Evolutionary conservation across 1,140 invertebrate species (phyloP), one percentile per base, ranked within the genome.

Genomic region (Hyles euphorbiae): DNA sequence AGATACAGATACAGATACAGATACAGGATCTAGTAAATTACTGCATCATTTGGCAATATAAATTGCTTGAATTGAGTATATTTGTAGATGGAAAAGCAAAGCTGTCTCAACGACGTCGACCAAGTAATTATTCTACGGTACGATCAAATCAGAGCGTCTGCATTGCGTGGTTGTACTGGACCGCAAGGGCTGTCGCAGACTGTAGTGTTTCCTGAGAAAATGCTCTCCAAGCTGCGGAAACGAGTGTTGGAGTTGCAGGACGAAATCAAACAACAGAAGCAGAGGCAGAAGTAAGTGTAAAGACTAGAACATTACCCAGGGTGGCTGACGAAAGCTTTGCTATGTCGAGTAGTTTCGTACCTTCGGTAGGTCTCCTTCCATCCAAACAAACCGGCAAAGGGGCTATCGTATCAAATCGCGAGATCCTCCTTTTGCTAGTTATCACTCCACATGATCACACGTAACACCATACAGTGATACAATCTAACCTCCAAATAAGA

Each of bases 31-130:
- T 22, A 1, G 0, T 22, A 2, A 22, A 0, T 22, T 22, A 22
- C 22, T 22, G 22, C 2, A 22, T 22, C 22, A 22, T 22, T 22
- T 22, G 22, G 22, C 22, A 22, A 22, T 1, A 22, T 22, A 22
- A 22, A 22, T 22, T 22, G 22, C 22, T 9, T 54, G 2, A 5
- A 48, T 48, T 48, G 12, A 36, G 34, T 50, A 3, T 56, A 22
- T 59, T 46, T 59, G 46, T 46, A 88, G 85, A 73, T 87, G 77
- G 86, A 88, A 58, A 88, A 88, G 68, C 86, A 88, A 70, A 83
- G 67, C 49, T 88, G 86, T 51, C 69, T 88, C 77, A 88, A 88
- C 56, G 82, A 84, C 5, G 78, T 88, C 3, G 77, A 81, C 43
- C 73, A 80, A 61, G 81, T 83, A 6, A 74, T 88, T 7, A 64